Percentiles rank a stretch among this genome's conserved stretches.
Evolutionary conservation across 2,113 vertebrate species (phyloP).

Genomic region (Pitta sordida): DNA sequence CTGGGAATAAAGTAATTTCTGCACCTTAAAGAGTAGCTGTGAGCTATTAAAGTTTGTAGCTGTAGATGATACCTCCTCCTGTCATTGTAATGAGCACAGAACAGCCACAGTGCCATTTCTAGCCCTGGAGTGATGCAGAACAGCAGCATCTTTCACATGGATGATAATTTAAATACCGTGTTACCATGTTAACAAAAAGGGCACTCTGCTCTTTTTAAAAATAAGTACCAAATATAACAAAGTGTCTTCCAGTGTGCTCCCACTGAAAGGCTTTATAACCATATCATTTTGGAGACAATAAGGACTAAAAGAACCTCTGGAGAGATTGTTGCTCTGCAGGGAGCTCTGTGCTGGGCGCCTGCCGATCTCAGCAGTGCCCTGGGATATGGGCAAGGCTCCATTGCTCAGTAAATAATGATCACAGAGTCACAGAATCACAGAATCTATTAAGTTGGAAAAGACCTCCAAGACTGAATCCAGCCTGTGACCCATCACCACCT

Average conservation of each 20-base stretch:
- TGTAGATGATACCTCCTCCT: neutral
- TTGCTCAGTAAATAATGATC: neutral
- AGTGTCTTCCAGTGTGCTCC: neutral
- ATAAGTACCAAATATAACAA: neutral
- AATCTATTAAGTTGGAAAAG: neutral
- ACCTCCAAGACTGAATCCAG: neutral
- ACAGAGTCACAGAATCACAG: too few species aligned
- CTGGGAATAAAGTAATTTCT: slow-evolving; percentile 38
- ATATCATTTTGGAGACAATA: neutral
- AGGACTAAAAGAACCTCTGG: neutral
- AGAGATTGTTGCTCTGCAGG: neutral
- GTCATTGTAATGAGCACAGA: neutral
- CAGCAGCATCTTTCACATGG: neutral
- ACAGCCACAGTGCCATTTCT: neutral
- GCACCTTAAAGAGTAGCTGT: slow-evolving; percentile 25
- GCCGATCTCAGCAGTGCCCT: neutral
- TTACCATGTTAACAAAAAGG: neutral
- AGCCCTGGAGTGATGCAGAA: neutral
- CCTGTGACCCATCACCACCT: neutral
- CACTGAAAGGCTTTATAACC: neutral
- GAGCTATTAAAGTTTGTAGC: slow-evolving; percentile 34
- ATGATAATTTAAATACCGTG: neutral
- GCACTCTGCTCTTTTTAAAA: neutral
- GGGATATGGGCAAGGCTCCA: neutral
- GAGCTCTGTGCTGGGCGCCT: neutral